Conservation (phyloP, 2,888 invertebrate genomes). For the Slavum lentiscoides region DNA sequence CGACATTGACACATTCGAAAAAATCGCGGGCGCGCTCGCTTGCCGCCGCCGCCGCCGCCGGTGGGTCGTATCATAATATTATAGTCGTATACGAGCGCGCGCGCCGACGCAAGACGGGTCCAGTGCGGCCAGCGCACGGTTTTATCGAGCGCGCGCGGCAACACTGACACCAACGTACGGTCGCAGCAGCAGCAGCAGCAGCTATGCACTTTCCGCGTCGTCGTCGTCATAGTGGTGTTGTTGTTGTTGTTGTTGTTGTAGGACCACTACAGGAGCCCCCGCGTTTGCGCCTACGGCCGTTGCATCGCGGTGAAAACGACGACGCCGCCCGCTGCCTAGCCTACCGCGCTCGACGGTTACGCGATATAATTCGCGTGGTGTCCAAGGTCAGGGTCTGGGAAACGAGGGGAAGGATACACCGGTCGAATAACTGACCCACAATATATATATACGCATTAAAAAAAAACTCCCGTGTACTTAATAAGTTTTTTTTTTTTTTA, state of each 20-base stretch:
- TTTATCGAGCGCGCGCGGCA: not conserved
- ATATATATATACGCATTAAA: no score
- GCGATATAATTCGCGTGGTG: constrained; percentile 30
- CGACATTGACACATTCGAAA: constrained; percentile 41
- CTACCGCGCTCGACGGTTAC: constrained; percentile 30
- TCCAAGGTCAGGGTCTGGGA: constrained; percentile 45
- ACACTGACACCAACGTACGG: not conserved
- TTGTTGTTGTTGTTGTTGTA: no score
- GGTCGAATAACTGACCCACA: not conserved
- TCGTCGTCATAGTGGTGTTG: no score
- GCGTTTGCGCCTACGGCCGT: not conserved
- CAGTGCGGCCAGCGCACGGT: constrained; percentile 6
- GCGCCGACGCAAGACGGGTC: not conserved
- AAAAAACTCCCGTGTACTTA: no score
- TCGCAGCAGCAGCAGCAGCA: not conserved
- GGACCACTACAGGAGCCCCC: no score
- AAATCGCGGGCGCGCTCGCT: constrained; percentile 20
- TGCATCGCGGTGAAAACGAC: not conserved
- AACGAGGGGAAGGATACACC: constrained; percentile 25
- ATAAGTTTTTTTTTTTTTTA: no score
- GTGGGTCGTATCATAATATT: constrained; percentile 17
- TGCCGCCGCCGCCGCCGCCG: not conserved
- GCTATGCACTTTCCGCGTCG: not conserved
- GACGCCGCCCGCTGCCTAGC: not conserved
- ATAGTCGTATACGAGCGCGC: not conserved